Evolutionary conservation across 2,797 vertebrate species (phyloP).

Genomic region (Myotis daubentonii): DNA sequence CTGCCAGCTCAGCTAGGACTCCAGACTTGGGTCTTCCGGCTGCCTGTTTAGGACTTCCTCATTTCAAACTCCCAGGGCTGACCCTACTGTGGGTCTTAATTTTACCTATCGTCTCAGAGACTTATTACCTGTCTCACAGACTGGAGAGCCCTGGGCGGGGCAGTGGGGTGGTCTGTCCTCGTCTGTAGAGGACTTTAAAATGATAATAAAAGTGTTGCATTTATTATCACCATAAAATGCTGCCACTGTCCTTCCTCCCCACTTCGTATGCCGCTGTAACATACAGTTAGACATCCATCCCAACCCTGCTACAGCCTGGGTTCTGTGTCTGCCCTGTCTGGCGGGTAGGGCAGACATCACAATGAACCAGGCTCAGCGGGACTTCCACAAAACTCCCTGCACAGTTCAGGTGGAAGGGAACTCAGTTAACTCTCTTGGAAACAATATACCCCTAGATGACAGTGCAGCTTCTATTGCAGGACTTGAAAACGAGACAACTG

Average conservation of each 20-base stretch:
- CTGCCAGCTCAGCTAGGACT: background rate
- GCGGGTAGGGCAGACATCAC: background rate
- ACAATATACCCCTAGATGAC: background rate
- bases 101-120: background rate
- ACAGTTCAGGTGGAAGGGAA: background rate
- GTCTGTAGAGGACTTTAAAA: background rate
- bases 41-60: background rate
- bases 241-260: background rate
- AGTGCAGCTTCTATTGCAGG: background rate
- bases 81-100: background rate
- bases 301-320: background rate
- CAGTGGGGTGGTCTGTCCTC: background rate
- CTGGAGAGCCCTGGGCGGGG: background rate
- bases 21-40: background rate
- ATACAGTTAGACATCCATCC: background rate
- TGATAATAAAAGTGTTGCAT: background rate
- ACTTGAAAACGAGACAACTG: constrained; percentile 23
- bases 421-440: background rate
- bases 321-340: background rate
- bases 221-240: background rate
- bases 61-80: background rate
- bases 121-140: background rate
- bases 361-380: background rate
- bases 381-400: background rate
- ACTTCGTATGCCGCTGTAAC: too few relatives aligned